A percentile compares a stretch with the other conserved stretches of the same genome.
These are phyloP conservation scores for Crotalus viridis DNA, from an alignment of 2,113 vertebrate genomes.

Conservation along the genomic window DNA sequence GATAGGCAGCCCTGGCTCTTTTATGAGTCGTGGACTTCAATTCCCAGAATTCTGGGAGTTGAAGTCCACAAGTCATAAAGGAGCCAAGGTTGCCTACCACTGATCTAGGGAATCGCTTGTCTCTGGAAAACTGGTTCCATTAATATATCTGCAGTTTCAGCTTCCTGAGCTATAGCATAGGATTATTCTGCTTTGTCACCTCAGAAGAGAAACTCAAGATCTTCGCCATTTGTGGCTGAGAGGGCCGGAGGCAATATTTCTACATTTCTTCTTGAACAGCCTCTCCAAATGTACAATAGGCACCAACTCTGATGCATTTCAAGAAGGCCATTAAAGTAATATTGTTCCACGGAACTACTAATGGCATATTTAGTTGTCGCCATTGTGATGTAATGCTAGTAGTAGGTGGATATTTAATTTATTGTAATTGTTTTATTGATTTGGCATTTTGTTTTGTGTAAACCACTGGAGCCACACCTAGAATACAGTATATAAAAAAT, in stretches of 20 bases:
- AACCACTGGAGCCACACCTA: neutral
- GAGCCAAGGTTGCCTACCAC: no score
- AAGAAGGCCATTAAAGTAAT: neutral
- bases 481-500: neutral
- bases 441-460: neutral
- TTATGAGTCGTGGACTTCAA: no score
- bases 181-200: neutral
- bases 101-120: neutral
- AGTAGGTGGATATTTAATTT: neutral
- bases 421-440: neutral
- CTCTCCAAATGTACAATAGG: neutral
- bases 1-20: no score
- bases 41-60: no score
- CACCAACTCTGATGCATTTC: neutral
- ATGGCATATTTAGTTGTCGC: neutral
- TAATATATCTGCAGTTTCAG: neutral
- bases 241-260: neutral
- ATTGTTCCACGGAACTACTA: neutral
- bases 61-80: no score
- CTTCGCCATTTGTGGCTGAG: neutral
- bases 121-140: neutral
- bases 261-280: neutral
- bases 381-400: neutral
- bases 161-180: neutral
- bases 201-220: neutral